Percentiles rank a stretch among this genome's conserved stretches.
These are phyloP conservation scores for Lycaon pictus DNA, from an alignment of 2,113 vertebrate genomes.

Conservation along the genomic window DNA sequence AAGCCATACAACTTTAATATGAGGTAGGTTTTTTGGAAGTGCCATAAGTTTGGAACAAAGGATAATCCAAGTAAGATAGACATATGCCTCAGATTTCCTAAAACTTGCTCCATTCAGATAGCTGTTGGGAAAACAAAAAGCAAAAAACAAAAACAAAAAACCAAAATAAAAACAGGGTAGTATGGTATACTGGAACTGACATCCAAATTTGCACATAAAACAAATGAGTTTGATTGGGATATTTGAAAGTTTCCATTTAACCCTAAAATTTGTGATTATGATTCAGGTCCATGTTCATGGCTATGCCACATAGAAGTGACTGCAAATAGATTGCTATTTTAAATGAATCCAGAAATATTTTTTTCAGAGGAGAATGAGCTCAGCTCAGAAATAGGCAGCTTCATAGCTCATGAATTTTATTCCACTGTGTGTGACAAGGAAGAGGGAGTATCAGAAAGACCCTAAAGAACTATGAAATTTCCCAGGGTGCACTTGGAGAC, in stretches of 20 bases:
- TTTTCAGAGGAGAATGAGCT: neutral
- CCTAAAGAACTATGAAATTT: neutral
- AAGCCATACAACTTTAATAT: slow-evolving; percentile 17
- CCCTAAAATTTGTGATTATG: slow-evolving; percentile 21
- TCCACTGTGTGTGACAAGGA: neutral
- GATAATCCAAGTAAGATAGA: neutral
- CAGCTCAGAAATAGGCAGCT: neutral
- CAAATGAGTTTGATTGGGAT: neutral
- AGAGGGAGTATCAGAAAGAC: neutral
- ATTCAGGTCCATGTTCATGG: neutral
- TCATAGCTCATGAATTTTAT: neutral
- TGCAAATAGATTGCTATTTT: slow-evolving; percentile 19
- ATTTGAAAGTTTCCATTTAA: neutral
- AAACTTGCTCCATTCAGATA: neutral
- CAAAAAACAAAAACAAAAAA: neutral
- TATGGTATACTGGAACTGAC: neutral
- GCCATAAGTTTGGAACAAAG: neutral
- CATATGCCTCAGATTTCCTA: neutral
- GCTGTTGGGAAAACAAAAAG: slow-evolving; percentile 8
- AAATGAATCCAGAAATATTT: neutral
- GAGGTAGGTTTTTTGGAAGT: neutral
- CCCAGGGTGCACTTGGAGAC: neutral
- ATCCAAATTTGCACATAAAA: slow-evolving; percentile 41
- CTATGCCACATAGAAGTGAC: neutral
- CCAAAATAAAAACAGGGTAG: neutral